Base-by-base conservation (phyloP, 2,888 invertebrate species). In the Eledona agricola region DNA sequence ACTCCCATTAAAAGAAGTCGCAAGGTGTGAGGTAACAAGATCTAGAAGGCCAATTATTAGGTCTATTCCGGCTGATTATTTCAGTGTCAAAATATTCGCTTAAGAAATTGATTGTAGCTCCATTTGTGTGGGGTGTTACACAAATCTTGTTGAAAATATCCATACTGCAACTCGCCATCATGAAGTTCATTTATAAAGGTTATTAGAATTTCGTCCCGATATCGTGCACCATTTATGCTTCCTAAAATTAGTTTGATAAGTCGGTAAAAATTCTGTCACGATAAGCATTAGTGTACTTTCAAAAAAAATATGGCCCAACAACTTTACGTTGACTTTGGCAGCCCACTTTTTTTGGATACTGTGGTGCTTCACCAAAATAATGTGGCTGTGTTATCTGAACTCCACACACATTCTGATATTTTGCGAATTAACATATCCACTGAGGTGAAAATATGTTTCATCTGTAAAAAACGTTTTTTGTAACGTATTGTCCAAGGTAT, bases 391-490 rank as follows among this genome's bases (percentile, higher is more conserved):
- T 38, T 38, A 13, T 35, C 35, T 11, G 35, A 4, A 35, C 20
- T 22, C 35, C 35, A 35, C n/a, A n/a, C n/a, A n/a, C 1, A 35
- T 22, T 11, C 11, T 25, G 13, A 38, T 15, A 16, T 38, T 38
- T 25, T 38, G 38, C 2, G 38, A 38, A 25, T 38, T 38, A 7
- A 38, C 38, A n/a, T 25, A 25, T 2, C 23, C 38, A 20, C 15
- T 25, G 1, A 38, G 4, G 13, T 38, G 26, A 13, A 38, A 38
- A 12, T 16, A 38, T 2, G 13, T n/a, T 38, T 38, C 7, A 12
- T 38, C 25, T n/a, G 7, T 13, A 19, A 38, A 25, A 23, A 38
- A n/a, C 10, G 23, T 23, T 7, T 13, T 1, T 13, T 31, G 13
- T 1, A 31, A n/a, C n/a, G 15, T n/a, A 3, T 31, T 19, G n/a